phyloP scores from a whole-genome alignment of 1,140 invertebrate species.

The Palaemon carinicauda region DNA sequence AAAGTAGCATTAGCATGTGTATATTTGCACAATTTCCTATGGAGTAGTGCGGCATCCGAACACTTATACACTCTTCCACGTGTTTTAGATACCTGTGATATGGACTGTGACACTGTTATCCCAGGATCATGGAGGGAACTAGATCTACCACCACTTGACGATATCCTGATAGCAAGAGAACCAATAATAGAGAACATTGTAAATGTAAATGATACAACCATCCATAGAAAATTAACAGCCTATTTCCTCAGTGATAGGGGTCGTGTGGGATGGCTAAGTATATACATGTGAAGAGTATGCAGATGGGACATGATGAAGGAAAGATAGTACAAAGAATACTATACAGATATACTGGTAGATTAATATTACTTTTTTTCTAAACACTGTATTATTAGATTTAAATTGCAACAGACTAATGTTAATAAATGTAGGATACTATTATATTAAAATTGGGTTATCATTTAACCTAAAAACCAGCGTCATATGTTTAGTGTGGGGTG shows the following conservation, averaged over 20 bases:
- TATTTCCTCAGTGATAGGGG: slow-evolving; percentile 22
- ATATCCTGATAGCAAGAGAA: background rate
- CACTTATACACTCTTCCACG: slow-evolving; percentile 12
- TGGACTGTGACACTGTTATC: background rate
- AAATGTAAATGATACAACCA: background rate
- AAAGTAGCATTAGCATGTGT: slow-evolving; percentile 10
- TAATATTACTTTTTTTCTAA: too few species aligned
- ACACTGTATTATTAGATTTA: too few species aligned
- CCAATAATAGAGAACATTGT: slow-evolving; percentile 10
- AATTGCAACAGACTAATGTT: too few species aligned
- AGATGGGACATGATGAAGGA: too few species aligned
- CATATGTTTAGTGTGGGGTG: too few species aligned
- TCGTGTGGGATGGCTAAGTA: slow-evolving; percentile 4
- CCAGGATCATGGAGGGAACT: slow-evolving; percentile 23
- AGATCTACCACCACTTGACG: background rate
- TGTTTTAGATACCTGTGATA: background rate
- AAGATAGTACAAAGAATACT: too few species aligned
- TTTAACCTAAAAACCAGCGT: too few species aligned
- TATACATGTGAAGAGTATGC: background rate
- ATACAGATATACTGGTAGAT: too few species aligned
- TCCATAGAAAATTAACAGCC: slow-evolving; percentile 7
- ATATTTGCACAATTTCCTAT: slow-evolving; percentile 17
- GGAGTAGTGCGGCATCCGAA: background rate
- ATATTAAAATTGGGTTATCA: too few species aligned
- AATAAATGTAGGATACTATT: too few species aligned